Base-by-base conservation (phyloP, 2,888 invertebrate species). In the Pseudococcus longispinus region DNA sequence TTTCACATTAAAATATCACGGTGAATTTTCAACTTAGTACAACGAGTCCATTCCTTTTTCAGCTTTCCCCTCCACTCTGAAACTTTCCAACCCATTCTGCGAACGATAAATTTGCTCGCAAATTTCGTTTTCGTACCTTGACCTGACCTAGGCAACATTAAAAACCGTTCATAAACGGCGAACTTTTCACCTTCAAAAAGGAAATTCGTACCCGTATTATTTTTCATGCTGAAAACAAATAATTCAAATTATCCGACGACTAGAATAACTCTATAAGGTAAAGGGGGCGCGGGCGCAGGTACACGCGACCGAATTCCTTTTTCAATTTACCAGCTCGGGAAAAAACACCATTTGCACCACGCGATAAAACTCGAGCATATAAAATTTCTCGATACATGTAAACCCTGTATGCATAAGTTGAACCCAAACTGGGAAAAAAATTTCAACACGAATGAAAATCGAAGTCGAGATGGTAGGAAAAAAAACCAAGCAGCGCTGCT, bases 201-300 rank as follows among this genome's bases (percentile, higher is more conserved):
- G n/a, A 26, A 65, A 26, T 65, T 65, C n/a, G 55, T 65, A 65
- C 37, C 37, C 9, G 32, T 32, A 37, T 37, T 37, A 37, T 37
- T 65, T 65, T 65, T 65, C 65, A 26, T 65, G 65, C 11, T 65
- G 15, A 65, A 65, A 65, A 65, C 65, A 65, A 65, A 65, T 65
- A 65, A 65, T 65, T 65, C 65, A 65, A 23, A 65, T 65, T 65
- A 65, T n/a, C n/a, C 26, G 26, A 8, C 37, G 60, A 65, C 65
- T 6, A 65, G 26, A 26, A 23, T 65, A 65, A 26, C 6, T 26
- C 11, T 1, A 11, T 26, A 0, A 11, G 20, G 15, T n/a, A 65
- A 26, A 37, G 8, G 9, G 9, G 9, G 9, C 1, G 8, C 9
- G 37, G 37, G 9, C 5, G 26, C 26, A 65, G 13, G 65, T n/a